Evolutionary conservation across 2,888 invertebrate species (phyloP), one percentile per base, ranked within the genome.

Genomic region (Thecophora atra): DNA sequence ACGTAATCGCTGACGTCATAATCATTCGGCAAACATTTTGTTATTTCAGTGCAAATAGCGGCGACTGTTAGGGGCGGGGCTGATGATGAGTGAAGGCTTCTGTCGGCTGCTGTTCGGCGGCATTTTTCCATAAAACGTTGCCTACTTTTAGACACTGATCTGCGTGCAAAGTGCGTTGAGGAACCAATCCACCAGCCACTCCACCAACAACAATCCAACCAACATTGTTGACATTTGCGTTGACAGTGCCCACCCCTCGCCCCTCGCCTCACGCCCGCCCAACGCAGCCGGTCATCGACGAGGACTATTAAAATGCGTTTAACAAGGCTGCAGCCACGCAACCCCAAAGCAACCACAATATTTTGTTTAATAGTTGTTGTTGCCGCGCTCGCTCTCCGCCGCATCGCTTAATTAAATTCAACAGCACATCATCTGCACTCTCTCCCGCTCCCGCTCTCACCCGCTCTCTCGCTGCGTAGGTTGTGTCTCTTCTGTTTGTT

Each of bases 191-290:
- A 6, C 37, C 6, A 37, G 11, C 37, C 6, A 37, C 37, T 8
- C 6, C 37, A 1, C 6, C 37, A 37, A 78, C 76, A 80, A 77
- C 77, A 77, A 76, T 73, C 69, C 7, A 24, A 2, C 24, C 13
- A 1, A 17, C 15, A 6, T 28, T 21, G 4, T 15, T 3, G 24
- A 21, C 54, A 21, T 54, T 54, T 54, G 21, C 6, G 28, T 58
- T 15, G 28, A 26, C 58, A 58, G 24, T 17, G 24, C 28, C 17
- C 13, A 28, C 26, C 26, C 26, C 28, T 17, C 3, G 8, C 24
- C 5, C 8, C 4, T 15, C 24, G 4, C 15, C 4, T 26, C 28
- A 58, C 15, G 6, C 37, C 7, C 7, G 37, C 37, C 11, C 28
- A 24, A 58, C 13, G n/a, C n/a, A n/a, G n/a, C n/a, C n/a, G n/a